These are phyloP conservation scores for Brachionus sp. DNA, from an alignment of 1,140 invertebrate species.

Conservation along the genomic window DNA sequence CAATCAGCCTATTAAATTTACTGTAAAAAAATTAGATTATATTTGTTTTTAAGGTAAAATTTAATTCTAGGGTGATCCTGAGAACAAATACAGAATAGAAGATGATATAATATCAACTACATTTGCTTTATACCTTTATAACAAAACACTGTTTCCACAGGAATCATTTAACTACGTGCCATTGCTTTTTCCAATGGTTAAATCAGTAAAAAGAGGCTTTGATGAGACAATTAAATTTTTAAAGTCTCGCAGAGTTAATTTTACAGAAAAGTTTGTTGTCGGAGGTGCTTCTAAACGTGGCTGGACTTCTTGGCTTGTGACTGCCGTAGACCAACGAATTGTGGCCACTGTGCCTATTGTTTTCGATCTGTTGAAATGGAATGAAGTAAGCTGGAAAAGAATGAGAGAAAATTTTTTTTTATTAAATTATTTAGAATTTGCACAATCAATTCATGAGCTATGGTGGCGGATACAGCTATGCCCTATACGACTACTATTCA, in stretches of 20 bases:
- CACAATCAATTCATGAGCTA: not conserved
- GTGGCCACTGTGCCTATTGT: constrained; percentile 24
- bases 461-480: not conserved
- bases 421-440: not conserved
- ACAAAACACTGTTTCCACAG: not conserved
- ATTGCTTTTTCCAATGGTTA: constrained; percentile 48
- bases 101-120: constrained; percentile 52
- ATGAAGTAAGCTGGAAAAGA: not conserved
- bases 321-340: constrained; percentile 38
- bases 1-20: constrained; percentile 51
- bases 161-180: constrained; percentile 37
- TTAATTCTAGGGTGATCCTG: constrained; percentile 52
- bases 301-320: constrained; percentile 6
- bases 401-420: not conserved
- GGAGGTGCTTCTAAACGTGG: constrained; percentile 53
- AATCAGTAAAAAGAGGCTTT: constrained; percentile 51
- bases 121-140: constrained; percentile 50
- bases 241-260: constrained; percentile 45
- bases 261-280: constrained; percentile 49
- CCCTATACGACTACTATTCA: not conserved
- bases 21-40: too few relatives aligned
- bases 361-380: constrained; percentile 36
- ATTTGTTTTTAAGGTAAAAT: too few relatives aligned
- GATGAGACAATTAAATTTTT: constrained; percentile 50
- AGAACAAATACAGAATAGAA: constrained; percentile 48